phyloP scores from a whole-genome alignment of 2,113 vertebrate genomes.

The Mola mola region DNA sequence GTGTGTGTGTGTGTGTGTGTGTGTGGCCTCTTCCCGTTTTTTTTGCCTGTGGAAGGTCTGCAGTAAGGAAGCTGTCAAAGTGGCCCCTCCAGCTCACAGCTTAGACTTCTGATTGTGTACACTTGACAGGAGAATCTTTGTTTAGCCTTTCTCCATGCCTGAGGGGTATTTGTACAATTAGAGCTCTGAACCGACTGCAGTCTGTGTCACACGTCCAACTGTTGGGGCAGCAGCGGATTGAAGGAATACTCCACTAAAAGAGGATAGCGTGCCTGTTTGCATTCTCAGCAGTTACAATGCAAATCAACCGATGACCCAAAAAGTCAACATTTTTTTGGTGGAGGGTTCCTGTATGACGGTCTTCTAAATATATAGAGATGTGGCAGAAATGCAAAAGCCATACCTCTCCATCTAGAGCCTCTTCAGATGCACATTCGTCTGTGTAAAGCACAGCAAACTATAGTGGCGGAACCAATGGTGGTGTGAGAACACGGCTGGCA shows the following conservation, averaged over 20 bases:
- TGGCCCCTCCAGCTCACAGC: conserved; percentile 56
- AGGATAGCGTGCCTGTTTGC: no score
- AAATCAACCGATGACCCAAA: no score
- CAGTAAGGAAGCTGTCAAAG: conserved; percentile 62
- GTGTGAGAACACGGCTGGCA: no score
- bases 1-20: conserved; percentile 26
- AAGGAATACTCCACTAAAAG: not conserved
- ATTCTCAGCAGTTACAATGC: no score
- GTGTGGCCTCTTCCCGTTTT: conserved; percentile 45
- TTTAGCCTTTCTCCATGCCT: conserved; percentile 41
- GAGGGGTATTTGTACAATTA: conserved; percentile 35
- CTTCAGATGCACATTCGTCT: no score
- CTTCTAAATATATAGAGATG: no score
- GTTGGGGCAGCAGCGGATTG: not conserved
- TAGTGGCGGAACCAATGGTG: no score
- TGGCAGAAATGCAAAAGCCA: no score
- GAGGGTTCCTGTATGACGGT: no score
- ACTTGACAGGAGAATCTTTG: conserved; percentile 46
- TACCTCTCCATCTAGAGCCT: no score
- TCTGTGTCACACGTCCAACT: not conserved
- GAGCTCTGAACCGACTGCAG: conserved; percentile 10
- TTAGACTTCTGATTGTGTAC: conserved; percentile 38
- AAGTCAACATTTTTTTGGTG: no score
- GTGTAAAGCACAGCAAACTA: no score
- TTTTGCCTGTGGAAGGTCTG: conserved; percentile 42